Conservation (phyloP, 2,113 vertebrate species). For the Heloderma charlesbogerti region DNA sequence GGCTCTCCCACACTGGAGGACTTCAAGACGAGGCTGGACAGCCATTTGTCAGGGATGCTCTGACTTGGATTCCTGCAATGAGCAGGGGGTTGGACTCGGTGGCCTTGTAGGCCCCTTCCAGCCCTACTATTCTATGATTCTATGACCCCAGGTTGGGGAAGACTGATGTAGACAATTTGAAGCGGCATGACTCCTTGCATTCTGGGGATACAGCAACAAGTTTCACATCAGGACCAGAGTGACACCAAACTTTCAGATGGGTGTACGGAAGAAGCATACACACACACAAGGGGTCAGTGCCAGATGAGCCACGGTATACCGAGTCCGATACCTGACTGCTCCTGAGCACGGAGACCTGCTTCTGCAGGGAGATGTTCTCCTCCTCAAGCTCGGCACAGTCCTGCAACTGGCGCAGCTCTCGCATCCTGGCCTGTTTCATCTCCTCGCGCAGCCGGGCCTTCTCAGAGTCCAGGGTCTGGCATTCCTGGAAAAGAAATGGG, state of each 20-base stretch:
- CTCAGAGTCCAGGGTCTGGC: slow-evolving; percentile 79
- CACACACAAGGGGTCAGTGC: neutral
- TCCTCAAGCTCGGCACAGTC: slow-evolving; percentile 85
- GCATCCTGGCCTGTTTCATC: slow-evolving; percentile 83
- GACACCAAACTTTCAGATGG: too few species aligned
- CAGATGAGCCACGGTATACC: too few species aligned
- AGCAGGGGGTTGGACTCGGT: too few species aligned
- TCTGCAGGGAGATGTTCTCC: slow-evolving; percentile 86
- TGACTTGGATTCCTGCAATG: too few species aligned
- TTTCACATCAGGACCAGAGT: neutral
- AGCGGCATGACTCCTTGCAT: neutral
- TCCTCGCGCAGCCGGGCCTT: slow-evolving; percentile 80
- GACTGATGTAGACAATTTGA: neutral
- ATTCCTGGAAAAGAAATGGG: slow-evolving; percentile 71
- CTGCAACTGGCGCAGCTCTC: slow-evolving; percentile 82
- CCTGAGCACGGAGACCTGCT: slow-evolving; percentile 84
- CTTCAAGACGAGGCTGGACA: too few species aligned
- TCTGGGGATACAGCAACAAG: neutral
- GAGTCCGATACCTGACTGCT: slow-evolving; percentile 81
- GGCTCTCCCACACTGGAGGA: too few species aligned
- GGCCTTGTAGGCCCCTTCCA: too few species aligned
- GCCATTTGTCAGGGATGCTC: too few species aligned
- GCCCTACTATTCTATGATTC: too few species aligned
- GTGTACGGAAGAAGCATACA: neutral
- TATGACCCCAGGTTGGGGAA: too few species aligned